A percentile compares a stretch with the other conserved stretches of the same genome.
Evolutionary conservation across 2,888 invertebrate species (phyloP).

Genomic region (Trissoscelio sp.): DNA sequence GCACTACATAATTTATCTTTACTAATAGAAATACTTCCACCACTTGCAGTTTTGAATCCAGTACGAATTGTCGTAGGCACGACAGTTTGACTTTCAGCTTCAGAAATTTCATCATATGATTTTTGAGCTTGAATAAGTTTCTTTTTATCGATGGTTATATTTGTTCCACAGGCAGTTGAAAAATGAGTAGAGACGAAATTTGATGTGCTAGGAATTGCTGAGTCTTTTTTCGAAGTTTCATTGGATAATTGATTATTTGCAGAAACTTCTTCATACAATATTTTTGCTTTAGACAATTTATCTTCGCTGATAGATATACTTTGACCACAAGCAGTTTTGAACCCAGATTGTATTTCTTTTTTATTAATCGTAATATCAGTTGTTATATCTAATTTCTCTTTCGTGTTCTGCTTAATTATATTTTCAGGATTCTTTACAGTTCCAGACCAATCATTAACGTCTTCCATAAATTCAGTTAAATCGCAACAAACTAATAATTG

Average conservation of each 20-base stretch:
- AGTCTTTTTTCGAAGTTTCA: neutral
- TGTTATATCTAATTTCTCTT: neutral
- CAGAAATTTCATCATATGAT: neutral
- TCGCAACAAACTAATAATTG: constrained; percentile 52
- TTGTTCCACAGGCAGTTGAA: neutral
- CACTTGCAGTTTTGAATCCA: constrained; percentile 51
- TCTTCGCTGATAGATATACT: constrained; percentile 72
- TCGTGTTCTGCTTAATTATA: no score
- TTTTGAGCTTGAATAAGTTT: neutral
- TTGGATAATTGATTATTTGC: neutral
- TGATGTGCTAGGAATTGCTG: neutral
- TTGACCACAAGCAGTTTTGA: constrained; percentile 72
- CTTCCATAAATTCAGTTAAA: constrained; percentile 48
- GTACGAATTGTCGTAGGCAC: neutral
- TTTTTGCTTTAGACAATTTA: constrained; percentile 21
- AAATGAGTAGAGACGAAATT: neutral
- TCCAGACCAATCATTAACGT: constrained; percentile 44
- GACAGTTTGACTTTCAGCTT: neutral
- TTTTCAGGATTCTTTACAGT: neutral
- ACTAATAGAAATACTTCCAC: constrained; percentile 71
- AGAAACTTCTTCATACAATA: constrained; percentile 26
- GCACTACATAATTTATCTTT: constrained; percentile 64
- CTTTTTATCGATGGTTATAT: neutral
- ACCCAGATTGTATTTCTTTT: constrained; percentile 6
- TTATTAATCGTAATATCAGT: neutral